Conservation (phyloP, 2,888 invertebrate species). For the Julus scanicus region DNA sequence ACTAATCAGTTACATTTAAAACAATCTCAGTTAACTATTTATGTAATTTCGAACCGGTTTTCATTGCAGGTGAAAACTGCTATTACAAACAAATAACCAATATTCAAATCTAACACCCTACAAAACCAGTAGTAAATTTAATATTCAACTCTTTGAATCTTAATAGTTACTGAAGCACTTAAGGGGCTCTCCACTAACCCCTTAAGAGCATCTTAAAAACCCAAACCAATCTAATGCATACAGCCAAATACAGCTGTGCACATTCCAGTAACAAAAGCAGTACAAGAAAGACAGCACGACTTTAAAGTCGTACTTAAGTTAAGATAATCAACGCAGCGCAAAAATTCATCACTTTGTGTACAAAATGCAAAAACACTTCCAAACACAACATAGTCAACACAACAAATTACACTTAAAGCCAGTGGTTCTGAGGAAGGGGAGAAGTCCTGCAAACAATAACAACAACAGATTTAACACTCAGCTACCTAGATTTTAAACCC, state of each 20-base stretch:
- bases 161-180: not conserved
- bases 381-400: not conserved
- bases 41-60: too few relatives aligned
- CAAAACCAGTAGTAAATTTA: too few relatives aligned
- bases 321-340: not conserved
- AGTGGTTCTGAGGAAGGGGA: not conserved
- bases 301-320: not conserved
- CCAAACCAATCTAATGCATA: not conserved
- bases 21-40: too few relatives aligned
- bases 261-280: not conserved
- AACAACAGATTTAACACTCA: not conserved
- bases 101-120: too few relatives aligned
- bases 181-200: not conserved
- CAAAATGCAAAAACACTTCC: not conserved
- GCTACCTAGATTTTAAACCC: not conserved
- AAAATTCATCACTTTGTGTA: not conserved
- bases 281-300: not conserved
- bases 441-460: not conserved
- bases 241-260: too few relatives aligned
- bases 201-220: not conserved
- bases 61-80: too few relatives aligned
- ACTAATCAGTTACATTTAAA: too few relatives aligned
- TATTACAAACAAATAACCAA: too few relatives aligned
- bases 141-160: too few relatives aligned
- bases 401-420: slow-evolving; percentile 1